phyloP scores from a whole-genome alignment of 2,113 vertebrate species.

The Osmerus eperlanus region DNA sequence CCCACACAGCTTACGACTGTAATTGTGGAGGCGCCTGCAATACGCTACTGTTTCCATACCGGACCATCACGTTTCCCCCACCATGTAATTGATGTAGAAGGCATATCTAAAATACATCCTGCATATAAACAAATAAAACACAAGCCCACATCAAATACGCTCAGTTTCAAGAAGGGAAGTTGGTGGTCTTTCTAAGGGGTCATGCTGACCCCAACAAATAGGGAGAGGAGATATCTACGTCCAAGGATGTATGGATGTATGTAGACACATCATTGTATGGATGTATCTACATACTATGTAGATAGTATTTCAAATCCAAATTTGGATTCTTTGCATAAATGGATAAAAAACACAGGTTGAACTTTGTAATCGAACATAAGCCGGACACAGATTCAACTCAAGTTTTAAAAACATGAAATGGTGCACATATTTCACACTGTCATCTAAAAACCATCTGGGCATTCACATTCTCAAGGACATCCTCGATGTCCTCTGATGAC shows the following conservation, averaged over 20 bases:
- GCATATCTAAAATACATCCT: constrained; percentile 36
- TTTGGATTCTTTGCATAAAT: constrained; percentile 34
- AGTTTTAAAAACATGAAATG: constrained; percentile 25
- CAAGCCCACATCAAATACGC: constrained; percentile 20
- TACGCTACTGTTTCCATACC: neutral
- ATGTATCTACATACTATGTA: neutral
- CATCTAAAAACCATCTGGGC: constrained; percentile 11
- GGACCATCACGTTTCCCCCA: constrained; percentile 9
- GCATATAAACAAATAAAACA: neutral
- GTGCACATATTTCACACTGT: constrained; percentile 21
- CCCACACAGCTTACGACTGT: constrained; percentile 11
- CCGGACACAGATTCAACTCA: constrained; percentile 11
- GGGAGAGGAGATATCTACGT: neutral
- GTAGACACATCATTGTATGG: neutral
- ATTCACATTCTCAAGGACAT: constrained; percentile 63
- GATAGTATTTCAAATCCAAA: neutral
- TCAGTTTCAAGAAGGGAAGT: neutral
- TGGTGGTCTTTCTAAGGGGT: constrained; percentile 14
- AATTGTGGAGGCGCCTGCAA: neutral
- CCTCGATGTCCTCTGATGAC: neutral
- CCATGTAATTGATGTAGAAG: constrained; percentile 25
- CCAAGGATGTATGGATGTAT: neutral
- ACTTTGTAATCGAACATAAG: neutral
- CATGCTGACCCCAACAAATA: constrained; percentile 15
- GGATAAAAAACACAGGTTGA: constrained; percentile 25